phyloP scores from a whole-genome alignment of 1,140 invertebrate genomes.

The Pristionchus pacificus region DNA sequence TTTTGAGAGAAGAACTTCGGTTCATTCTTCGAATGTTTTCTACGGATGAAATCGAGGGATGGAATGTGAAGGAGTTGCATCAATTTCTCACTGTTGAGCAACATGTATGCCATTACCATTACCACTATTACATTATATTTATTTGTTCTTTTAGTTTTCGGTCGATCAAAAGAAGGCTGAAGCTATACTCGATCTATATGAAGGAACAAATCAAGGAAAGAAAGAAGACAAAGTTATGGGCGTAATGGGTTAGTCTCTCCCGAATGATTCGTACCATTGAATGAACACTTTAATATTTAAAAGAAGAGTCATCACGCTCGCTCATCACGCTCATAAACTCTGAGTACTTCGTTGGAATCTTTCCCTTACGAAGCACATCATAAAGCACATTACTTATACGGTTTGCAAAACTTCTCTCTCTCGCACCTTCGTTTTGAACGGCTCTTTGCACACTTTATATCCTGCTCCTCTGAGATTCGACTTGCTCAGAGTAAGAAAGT shows the following conservation, averaged over 20 bases:
- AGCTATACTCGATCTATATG: constrained; percentile 48
- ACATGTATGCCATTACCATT: constrained; percentile 32
- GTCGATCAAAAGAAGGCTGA: constrained; percentile 50
- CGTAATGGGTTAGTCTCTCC: constrained; percentile 12
- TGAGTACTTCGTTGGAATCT: no score
- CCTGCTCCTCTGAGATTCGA: no score
- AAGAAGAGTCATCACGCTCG: background rate
- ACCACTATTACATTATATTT: no score
- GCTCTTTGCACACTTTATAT: no score
- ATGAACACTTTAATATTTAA: background rate
- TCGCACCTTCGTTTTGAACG: background rate
- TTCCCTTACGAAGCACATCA: background rate
- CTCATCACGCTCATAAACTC: no score
- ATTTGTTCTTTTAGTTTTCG: constrained; percentile 43
- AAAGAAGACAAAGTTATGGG: constrained; percentile 36
- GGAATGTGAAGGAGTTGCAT: constrained; percentile 39
- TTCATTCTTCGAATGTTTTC: constrained; percentile 38
- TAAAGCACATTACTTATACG: background rate
- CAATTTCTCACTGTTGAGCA: constrained; percentile 51
- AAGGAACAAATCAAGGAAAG: constrained; percentile 38
- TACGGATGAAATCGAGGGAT: constrained; percentile 38
- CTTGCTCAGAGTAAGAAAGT: no score
- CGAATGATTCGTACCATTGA: background rate
- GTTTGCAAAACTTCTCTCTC: background rate
- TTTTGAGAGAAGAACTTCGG: constrained; percentile 36